These are phyloP conservation scores for Heliothis peltigera DNA, from an alignment of 2,888 invertebrate genomes.

Conservation along the genomic window DNA sequence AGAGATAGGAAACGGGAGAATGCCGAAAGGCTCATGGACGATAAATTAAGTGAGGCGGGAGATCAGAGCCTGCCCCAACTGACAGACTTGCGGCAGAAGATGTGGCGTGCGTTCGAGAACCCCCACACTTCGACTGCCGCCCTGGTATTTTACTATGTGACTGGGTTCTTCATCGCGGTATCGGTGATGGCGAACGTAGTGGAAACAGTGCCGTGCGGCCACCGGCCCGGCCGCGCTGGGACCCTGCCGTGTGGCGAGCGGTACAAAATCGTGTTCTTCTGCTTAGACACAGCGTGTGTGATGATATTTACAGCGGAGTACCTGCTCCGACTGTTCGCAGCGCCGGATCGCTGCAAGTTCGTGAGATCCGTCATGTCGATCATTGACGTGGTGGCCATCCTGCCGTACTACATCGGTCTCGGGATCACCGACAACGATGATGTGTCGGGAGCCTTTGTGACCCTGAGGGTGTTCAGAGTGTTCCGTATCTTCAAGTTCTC, in stretches of 20 bases:
- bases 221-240: conserved; percentile 95
- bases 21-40: conserved; percentile 99
- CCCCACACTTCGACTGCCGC: conserved; percentile 99
- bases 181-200: conserved; percentile 99
- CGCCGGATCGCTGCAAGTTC: conserved; percentile 99
- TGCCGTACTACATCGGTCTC: conserved; percentile 99
- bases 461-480: conserved; percentile 99
- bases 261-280: conserved; percentile 99
- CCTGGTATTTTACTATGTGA: conserved; percentile 99
- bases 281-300: conserved; percentile 99
- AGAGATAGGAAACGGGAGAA: conserved; percentile 99
- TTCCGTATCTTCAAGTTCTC: conserved; percentile 99
- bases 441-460: conserved; percentile 99
- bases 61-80: conserved; percentile 96
- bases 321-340: conserved; percentile 97
- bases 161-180: conserved; percentile 99
- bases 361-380: conserved; percentile 99
- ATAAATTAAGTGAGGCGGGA: conserved; percentile 97
- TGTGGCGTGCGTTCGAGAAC: conserved; percentile 99
- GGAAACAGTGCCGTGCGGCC: conserved; percentile 98
- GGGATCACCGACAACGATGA: conserved; percentile 99
- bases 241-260: conserved; percentile 98
- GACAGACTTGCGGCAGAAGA: conserved; percentile 97
- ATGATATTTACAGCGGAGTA: conserved; percentile 99
- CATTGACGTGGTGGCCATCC: conserved; percentile 99